phyloP scores from a whole-genome alignment of 2,797 vertebrate genomes.

The Poecile montanus region DNA sequence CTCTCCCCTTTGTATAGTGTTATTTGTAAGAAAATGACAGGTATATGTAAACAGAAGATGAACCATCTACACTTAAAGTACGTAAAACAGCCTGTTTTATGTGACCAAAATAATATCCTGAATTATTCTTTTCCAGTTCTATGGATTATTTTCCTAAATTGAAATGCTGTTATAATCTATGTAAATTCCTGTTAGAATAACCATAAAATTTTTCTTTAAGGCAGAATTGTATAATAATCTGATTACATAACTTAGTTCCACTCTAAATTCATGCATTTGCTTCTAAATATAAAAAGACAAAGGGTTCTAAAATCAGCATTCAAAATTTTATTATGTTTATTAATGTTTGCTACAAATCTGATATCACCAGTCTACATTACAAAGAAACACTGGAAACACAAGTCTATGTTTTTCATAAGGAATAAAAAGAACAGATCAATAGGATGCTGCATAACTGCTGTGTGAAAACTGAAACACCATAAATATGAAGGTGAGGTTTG shows the following conservation, averaged over 20 bases:
- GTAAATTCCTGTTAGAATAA: neutral
- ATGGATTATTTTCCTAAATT: neutral
- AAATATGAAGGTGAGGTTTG: neutral
- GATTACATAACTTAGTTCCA: slow-evolving; percentile 20
- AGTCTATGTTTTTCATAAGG: neutral
- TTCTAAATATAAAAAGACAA: neutral
- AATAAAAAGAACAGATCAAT: neutral
- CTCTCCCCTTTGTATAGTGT: neutral
- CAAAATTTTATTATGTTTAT: neutral
- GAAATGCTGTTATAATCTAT: neutral
- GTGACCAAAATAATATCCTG: neutral
- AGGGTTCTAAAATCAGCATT: neutral
- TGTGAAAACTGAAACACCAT: neutral
- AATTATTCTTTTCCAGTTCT: neutral
- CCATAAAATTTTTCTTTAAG: slow-evolving; percentile 18
- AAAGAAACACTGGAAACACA: neutral
- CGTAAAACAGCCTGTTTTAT: neutral
- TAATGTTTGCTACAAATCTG: neutral
- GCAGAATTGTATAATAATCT: slow-evolving; percentile 11
- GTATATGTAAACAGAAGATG: neutral
- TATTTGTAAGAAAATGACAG: neutral
- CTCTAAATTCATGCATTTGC: neutral
- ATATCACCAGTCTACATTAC: neutral
- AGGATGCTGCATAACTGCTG: neutral
- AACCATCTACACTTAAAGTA: neutral